Evolutionary conservation across 2,113 vertebrate genomes (phyloP).

Genomic region (Phalacrocorax carbo): DNA sequence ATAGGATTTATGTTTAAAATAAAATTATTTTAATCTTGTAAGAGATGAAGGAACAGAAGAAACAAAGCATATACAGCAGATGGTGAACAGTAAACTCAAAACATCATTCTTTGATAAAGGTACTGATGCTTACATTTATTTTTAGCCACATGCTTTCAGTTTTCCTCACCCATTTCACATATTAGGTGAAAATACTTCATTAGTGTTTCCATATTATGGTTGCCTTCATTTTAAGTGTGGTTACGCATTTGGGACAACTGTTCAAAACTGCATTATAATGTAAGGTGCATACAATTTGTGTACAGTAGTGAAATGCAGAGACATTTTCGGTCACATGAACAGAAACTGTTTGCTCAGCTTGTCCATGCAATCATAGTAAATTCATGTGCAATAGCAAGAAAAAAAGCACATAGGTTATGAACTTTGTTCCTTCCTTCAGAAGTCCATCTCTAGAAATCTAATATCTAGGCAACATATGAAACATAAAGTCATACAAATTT

Average conservation of each 20-base stretch:
- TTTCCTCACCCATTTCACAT: neutral
- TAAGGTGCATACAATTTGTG: neutral
- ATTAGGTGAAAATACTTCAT: conserved; percentile 9
- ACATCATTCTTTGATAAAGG: neutral
- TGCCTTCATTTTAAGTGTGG: neutral
- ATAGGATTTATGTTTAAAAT: neutral
- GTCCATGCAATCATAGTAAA: neutral
- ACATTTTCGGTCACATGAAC: neutral
- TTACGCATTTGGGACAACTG: neutral
- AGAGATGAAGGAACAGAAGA: neutral
- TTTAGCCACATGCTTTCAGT: neutral
- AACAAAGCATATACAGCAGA: neutral
- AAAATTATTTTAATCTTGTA: neutral
- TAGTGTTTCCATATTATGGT: neutral
- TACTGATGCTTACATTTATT: neutral
- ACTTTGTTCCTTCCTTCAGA: neutral
- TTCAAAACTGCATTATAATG: neutral
- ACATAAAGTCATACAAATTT: neutral
- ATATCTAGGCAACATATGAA: neutral
- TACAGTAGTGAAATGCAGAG: neutral
- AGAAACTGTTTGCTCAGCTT: neutral
- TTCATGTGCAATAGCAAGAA: neutral
- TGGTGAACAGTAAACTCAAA: neutral
- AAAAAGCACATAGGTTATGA: accelerated
- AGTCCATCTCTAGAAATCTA: neutral